Percentiles rank a stretch among this genome's conserved stretches.
These are phyloP conservation scores for Chaetodon trifasciatus DNA, from an alignment of 2,797 vertebrate species.

Conservation along the genomic window DNA sequence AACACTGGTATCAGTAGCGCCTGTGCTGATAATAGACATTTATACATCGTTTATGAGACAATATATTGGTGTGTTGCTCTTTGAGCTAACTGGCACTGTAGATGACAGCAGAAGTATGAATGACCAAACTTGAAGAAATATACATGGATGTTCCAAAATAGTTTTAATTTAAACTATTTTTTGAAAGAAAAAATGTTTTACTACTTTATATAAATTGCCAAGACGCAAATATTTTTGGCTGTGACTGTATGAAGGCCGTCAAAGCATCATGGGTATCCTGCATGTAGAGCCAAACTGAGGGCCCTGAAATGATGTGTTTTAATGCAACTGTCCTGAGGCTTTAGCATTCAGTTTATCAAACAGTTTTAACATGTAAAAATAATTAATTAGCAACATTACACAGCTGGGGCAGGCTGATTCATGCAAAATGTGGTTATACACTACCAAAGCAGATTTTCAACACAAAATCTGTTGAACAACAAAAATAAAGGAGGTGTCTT, in stretches of 20 bases:
- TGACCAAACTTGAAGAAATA: too few species aligned
- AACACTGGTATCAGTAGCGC: too few species aligned
- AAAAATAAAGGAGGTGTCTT: slow-evolving; percentile 43
- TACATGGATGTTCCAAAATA: too few species aligned
- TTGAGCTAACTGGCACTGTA: too few species aligned
- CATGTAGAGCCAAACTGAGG: not conserved
- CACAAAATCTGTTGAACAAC: slow-evolving; percentile 32
- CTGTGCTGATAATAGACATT: too few species aligned
- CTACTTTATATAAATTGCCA: too few species aligned
- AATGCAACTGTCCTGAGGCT: not conserved
- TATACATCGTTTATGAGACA: too few species aligned
- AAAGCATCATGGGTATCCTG: slow-evolving; percentile 12
- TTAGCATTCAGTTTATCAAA: not conserved
- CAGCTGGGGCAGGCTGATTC: not conserved
- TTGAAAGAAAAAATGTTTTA: too few species aligned
- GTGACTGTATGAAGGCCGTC: not conserved
- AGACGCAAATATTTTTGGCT: too few species aligned
- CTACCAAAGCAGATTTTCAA: slow-evolving; percentile 3
- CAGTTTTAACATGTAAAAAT: not conserved
- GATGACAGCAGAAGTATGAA: too few species aligned
- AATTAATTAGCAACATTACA: not conserved
- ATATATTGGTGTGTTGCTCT: too few species aligned
- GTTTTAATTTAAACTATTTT: too few species aligned
- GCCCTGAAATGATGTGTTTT: not conserved
- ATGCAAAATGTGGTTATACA: not conserved